Evolutionary conservation across 2,888 invertebrate species (phyloP).

Genomic region (Polia nebulosa): DNA sequence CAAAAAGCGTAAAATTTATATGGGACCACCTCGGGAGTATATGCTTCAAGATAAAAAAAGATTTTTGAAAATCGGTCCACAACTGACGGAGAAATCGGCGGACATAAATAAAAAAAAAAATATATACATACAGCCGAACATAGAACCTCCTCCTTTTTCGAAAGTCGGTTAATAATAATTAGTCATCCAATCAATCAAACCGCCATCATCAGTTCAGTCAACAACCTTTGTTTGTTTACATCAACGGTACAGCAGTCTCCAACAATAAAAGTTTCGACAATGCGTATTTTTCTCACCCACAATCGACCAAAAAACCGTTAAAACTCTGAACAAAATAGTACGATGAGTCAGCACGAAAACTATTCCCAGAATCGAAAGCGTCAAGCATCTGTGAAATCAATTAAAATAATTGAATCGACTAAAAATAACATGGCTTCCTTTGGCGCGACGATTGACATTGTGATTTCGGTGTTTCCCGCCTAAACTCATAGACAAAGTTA

Average conservation of each 20-base stretch:
- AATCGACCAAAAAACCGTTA: slow-evolving; percentile 42
- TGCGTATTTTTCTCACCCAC: slow-evolving; percentile 18
- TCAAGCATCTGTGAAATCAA: slow-evolving; percentile 85
- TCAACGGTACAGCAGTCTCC: not conserved
- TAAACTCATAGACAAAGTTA: slow-evolving; percentile 64
- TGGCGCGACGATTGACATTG: slow-evolving; percentile 81
- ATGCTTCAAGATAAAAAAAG: no score
- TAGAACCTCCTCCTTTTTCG: no score
- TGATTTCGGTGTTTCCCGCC: slow-evolving; percentile 83
- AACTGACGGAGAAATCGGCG: no score
- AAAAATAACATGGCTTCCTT: slow-evolving; percentile 87
- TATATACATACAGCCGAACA: no score
- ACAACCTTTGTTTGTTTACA: slow-evolving; percentile 1
- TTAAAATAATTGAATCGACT: slow-evolving; percentile 88
- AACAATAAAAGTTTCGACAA: slow-evolving; percentile 19
- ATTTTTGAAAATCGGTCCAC: no score
- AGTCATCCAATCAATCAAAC: not conserved
- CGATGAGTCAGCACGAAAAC: slow-evolving; percentile 70
- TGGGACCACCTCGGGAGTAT: no score
- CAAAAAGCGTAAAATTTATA: no score
- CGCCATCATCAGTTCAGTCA: not conserved
- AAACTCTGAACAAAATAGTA: slow-evolving; percentile 58
- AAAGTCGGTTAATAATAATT: not conserved
- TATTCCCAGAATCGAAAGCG: slow-evolving; percentile 68
- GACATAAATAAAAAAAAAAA: no score